These are phyloP conservation scores for Puma concolor DNA, from an alignment of 2,113 vertebrate genomes.

Conservation along the genomic window DNA sequence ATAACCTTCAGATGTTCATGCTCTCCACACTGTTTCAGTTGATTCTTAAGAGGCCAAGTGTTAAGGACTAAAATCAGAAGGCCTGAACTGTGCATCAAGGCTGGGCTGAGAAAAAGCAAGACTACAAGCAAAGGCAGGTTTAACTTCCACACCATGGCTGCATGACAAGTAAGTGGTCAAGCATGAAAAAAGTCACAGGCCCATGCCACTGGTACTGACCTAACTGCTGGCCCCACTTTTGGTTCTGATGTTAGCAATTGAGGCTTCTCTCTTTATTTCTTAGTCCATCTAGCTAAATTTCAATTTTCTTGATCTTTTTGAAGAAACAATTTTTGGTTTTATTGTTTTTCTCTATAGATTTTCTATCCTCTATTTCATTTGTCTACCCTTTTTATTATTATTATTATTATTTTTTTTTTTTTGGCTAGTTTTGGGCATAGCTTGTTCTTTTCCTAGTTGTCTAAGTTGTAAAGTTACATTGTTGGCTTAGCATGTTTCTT, in stretches of 20 bases:
- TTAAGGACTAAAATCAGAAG: background rate
- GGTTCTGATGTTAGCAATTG: background rate
- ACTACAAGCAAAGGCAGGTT: background rate
- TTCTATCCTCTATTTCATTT: background rate
- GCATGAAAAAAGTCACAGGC: background rate
- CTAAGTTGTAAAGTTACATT: background rate
- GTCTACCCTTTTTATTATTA: background rate
- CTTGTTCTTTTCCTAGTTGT: background rate
- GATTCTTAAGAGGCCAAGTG: background rate
- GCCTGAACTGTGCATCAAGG: background rate
- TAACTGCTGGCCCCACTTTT: background rate
- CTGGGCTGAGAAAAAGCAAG: background rate
- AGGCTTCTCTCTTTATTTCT: background rate
- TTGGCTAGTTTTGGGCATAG: background rate
- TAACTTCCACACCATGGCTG: background rate
- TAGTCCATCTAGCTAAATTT: background rate
- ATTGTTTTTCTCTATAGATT: background rate
- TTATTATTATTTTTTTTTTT: background rate
- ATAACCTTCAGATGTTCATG: conserved; percentile 86
- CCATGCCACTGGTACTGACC: background rate
- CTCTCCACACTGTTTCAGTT: conserved; percentile 87
- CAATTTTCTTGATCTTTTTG: background rate
- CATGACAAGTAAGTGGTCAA: background rate
- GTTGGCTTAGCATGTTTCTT: background rate
- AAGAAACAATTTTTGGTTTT: background rate